phyloP scores from a whole-genome alignment of 2,113 vertebrate species.

The Cettia cetti region DNA sequence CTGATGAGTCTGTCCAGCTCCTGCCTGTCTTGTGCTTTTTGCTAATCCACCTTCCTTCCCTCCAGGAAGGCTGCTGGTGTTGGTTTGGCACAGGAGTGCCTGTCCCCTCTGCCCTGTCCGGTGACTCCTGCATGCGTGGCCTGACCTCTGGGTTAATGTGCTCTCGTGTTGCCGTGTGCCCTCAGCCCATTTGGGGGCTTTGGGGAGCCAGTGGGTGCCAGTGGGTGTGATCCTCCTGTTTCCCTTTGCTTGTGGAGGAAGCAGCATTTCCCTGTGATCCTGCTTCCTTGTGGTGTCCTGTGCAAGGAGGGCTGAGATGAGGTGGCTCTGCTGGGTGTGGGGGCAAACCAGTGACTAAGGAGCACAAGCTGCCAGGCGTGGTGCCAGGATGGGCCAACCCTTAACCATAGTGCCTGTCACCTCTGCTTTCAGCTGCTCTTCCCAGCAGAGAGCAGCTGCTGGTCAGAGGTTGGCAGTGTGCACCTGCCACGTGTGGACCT shows the following conservation, averaged over 20 bases:
- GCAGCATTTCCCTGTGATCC: background rate
- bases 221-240: background rate
- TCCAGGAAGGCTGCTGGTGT: background rate
- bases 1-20: background rate
- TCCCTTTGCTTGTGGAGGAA: background rate
- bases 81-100: background rate
- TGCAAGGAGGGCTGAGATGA: background rate
- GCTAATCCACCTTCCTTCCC: background rate
- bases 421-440: background rate
- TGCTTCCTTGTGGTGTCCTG: background rate
- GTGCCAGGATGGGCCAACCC: background rate
- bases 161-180: rapidly evolving
- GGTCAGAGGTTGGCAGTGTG: background rate
- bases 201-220: background rate
- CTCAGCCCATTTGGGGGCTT: background rate
- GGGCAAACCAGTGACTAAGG: background rate
- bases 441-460: background rate
- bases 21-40: conserved; percentile 36
- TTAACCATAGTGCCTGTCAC: background rate
- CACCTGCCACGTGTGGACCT: rapidly evolving
- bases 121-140: rapidly evolving
- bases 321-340: background rate
- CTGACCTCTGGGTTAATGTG: background rate
- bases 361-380: background rate
- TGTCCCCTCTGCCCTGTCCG: background rate